phyloP scores from a whole-genome alignment of 2,797 vertebrate genomes.

The Falco novaeseelandiae region DNA sequence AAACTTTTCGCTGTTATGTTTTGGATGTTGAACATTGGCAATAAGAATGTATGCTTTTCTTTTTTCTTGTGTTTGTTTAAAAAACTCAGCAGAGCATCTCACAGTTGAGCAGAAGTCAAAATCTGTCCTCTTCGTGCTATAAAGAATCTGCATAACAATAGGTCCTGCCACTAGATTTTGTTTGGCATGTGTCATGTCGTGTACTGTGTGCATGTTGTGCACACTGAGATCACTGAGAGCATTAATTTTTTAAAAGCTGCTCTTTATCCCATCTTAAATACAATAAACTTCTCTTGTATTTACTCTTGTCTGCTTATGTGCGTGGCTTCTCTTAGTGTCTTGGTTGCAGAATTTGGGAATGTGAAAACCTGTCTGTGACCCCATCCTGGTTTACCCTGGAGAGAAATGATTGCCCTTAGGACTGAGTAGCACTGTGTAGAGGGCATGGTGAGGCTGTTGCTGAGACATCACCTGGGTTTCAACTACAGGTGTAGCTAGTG shows the following conservation, averaged over 20 bases:
- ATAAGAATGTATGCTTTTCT: neutral
- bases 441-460: neutral
- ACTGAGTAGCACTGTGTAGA: neutral
- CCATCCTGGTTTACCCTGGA: fast-evolving
- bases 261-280: neutral
- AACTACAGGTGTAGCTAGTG: neutral
- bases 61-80: neutral
- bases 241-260: neutral
- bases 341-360: neutral
- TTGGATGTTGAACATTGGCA: neutral
- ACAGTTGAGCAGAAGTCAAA: neutral
- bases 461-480: neutral
- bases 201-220: neutral
- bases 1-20: neutral
- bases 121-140: neutral
- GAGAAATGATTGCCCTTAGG: neutral
- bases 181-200: neutral
- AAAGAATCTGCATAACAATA: neutral
- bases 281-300: neutral
- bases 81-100: neutral
- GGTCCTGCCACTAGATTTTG: neutral
- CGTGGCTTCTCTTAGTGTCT: neutral
- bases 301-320: neutral
- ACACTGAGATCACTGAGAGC: neutral
- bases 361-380: fast-evolving